Percentiles rank a stretch among this genome's conserved stretches.
These are phyloP conservation scores for Drosophila jambulina DNA, from an alignment of 1,140 invertebrate species.

Conservation along the genomic window DNA sequence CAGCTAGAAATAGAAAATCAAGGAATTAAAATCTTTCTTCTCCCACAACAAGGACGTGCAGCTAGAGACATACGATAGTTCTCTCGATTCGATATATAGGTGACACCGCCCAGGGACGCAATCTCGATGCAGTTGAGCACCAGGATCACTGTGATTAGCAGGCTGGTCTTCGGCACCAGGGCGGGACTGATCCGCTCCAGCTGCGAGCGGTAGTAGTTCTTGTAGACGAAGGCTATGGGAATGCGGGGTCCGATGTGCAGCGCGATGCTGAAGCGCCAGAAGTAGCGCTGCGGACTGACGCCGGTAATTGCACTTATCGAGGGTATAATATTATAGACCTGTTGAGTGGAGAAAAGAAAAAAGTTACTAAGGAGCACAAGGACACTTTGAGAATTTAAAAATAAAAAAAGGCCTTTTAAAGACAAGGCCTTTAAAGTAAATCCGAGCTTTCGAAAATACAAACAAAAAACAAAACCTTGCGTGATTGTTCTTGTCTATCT, in stretches of 20 bases:
- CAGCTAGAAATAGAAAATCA: constrained; percentile 88
- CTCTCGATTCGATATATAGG: constrained; percentile 96
- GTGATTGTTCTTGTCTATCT: not conserved
- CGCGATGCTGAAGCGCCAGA: constrained; percentile 96
- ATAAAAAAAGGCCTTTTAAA: not conserved
- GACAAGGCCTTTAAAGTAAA: not conserved
- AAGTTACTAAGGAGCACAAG: not conserved
- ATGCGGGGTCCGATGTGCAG: constrained; percentile 95
- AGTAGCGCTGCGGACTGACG: constrained; percentile 95
- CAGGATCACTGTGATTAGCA: constrained; percentile 91
- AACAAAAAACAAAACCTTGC: not conserved
- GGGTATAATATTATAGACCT: constrained; percentile 96
- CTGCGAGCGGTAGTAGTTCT: constrained; percentile 91
- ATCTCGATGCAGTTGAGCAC: constrained; percentile 95
- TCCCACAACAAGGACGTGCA: not conserved
- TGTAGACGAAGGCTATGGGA: constrained; percentile 93
- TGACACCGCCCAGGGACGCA: constrained; percentile 93
- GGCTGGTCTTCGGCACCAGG: constrained; percentile 86
- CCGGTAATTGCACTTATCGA: constrained; percentile 97
- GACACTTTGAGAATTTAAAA: not conserved
- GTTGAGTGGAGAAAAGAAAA: constrained; percentile 47
- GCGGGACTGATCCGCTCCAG: constrained; percentile 87
- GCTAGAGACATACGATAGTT: constrained; percentile 94
- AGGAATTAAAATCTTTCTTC: not conserved
- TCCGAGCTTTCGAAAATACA: too few relatives aligned